Percentiles rank a stretch among this genome's conserved stretches.
Evolutionary conservation across 2,888 invertebrate genomes (phyloP).

Genomic region (Kuschelorhynchus macadamiae): DNA sequence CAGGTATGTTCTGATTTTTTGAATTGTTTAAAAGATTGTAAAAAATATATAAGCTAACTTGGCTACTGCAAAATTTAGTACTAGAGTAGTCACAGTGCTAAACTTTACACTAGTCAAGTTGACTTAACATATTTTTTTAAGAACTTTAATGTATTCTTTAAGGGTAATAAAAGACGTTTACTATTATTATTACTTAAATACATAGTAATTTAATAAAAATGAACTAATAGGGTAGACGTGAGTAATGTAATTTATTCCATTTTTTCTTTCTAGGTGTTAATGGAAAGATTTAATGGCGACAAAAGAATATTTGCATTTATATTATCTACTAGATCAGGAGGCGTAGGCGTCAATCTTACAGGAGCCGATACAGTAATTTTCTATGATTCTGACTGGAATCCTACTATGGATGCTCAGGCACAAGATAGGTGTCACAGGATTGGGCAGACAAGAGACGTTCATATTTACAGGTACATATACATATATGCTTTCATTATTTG

Average conservation of each 20-base stretch:
- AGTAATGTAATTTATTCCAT: conserved; percentile 76
- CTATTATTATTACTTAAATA: too few species aligned
- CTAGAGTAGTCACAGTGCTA: conserved; percentile 2
- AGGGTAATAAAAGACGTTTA: too few species aligned
- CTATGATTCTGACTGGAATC: conserved; percentile 99
- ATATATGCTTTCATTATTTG: too few species aligned
- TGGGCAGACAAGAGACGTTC: conserved; percentile 98
- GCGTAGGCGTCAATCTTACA: conserved; percentile 97
- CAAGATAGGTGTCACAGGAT: conserved; percentile 98
- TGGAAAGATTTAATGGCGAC: conserved; percentile 98
- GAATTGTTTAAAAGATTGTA: not conserved
- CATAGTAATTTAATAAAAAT: not conserved
- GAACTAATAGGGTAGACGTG: conserved; percentile 94
- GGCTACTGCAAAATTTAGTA: too few species aligned
- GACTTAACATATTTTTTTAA: too few species aligned
- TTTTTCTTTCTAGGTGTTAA: conserved; percentile 76
- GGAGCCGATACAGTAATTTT: conserved; percentile 99
- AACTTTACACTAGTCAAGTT: not conserved
- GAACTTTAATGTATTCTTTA: too few species aligned
- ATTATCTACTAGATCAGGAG: conserved; percentile 96
- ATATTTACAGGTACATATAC: conserved; percentile 88
- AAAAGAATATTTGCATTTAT: conserved; percentile 97
- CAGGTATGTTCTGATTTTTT: conserved; percentile 73
- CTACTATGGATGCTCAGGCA: conserved; percentile 99
- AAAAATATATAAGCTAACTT: conserved; percentile 4